Conservation (phyloP, 2,888 invertebrate species). For the Auanema freiburgensis region DNA sequence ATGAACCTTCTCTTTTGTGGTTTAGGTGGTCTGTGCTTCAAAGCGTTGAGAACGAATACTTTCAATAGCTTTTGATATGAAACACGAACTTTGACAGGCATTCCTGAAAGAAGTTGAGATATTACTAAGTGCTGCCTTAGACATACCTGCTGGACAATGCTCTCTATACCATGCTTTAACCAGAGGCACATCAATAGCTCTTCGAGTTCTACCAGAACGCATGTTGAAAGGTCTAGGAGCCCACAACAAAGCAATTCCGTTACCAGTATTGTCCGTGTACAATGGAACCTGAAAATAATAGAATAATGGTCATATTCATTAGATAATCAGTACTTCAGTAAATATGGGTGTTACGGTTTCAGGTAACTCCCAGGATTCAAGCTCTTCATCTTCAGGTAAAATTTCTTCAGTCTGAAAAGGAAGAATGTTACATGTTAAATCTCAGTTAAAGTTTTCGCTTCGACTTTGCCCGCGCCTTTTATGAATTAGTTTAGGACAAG, state of each 20-base stretch:
- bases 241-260: slow-evolving; percentile 72
- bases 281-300: slow-evolving; percentile 87
- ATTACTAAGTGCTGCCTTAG: neutral
- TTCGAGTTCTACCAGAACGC: slow-evolving; percentile 82
- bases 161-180: slow-evolving; percentile 85
- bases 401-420: slow-evolving; percentile 72
- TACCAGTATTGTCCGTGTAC: slow-evolving; percentile 97
- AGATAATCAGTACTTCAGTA: slow-evolving; percentile 56
- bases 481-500: neutral
- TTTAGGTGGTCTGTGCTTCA: slow-evolving; percentile 95
- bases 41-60: slow-evolving; percentile 94
- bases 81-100: slow-evolving; percentile 95
- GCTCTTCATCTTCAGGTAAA: slow-evolving; percentile 83
- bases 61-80: slow-evolving; percentile 98
- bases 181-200: slow-evolving; percentile 94
- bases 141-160: slow-evolving; percentile 67
- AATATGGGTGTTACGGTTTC: slow-evolving; percentile 88
- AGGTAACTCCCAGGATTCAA: slow-evolving; percentile 88
- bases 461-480: slow-evolving; percentile 13
- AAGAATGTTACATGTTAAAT: neutral
- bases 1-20: slow-evolving; percentile 88
- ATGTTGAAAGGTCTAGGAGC: slow-evolving; percentile 96
- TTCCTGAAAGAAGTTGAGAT: slow-evolving; percentile 28
- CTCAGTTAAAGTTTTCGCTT: slow-evolving; percentile 4
- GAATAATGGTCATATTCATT: slow-evolving; percentile 79